Percentiles rank a stretch among this genome's conserved stretches.
Conservation (phyloP, 2,113 vertebrate species). For the Poeciliopsis occidentalis region DNA sequence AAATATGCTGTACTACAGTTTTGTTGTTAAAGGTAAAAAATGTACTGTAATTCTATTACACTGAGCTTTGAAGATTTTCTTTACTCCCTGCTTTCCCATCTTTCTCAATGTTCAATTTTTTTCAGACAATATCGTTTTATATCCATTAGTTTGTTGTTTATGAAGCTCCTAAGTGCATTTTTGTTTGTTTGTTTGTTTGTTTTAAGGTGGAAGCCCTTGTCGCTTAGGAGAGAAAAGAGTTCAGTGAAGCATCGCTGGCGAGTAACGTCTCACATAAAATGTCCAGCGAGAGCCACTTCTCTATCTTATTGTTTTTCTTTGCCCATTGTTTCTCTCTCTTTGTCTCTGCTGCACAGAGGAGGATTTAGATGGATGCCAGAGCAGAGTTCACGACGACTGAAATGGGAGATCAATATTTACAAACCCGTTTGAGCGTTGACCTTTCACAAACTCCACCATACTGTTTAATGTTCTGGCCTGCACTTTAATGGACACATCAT, state of each 20-base stretch:
- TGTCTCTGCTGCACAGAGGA: constrained; percentile 11
- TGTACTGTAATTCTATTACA: no score
- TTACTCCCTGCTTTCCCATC: no score
- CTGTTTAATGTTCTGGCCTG: constrained; percentile 70
- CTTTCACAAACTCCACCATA: constrained; percentile 63
- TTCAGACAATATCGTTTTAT: neutral
- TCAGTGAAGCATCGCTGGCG: constrained; percentile 39
- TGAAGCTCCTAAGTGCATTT: neutral
- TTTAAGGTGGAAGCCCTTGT: constrained; percentile 7
- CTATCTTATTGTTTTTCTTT: neutral
- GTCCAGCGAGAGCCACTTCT: constrained; percentile 32
- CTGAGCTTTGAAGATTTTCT: no score
- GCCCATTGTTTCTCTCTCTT: constrained; percentile 27
- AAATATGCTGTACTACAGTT: neutral
- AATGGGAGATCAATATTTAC: constrained; percentile 68
- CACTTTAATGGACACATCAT: constrained; percentile 69
- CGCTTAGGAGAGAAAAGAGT: constrained; percentile 14
- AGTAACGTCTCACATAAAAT: constrained; percentile 55
- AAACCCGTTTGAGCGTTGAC: constrained; percentile 61
- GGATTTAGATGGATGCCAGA: constrained; percentile 44
- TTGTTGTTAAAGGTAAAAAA: constrained; percentile 5
- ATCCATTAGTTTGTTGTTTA: neutral
- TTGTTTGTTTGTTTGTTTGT: no score
- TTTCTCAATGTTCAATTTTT: no score
- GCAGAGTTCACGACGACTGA: constrained; percentile 37